Conservation (phyloP, 2,888 invertebrate genomes). For the Trissoscelio sp. region DNA sequence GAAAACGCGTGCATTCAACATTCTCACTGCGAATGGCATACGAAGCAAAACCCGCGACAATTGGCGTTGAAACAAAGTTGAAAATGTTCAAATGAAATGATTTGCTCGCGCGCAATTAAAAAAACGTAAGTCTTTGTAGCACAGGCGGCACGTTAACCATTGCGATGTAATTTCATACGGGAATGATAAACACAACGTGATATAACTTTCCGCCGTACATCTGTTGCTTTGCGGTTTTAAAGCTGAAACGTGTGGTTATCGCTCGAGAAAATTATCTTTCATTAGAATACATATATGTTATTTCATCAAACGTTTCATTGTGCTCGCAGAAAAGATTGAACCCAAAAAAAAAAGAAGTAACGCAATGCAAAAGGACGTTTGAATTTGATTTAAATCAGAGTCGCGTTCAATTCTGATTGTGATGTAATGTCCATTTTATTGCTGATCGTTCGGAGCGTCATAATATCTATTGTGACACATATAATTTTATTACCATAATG, state of each 20-base stretch:
- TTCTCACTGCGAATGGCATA: too few relatives aligned
- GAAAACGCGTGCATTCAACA: too few relatives aligned
- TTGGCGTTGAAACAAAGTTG: too few relatives aligned
- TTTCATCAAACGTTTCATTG: constrained; percentile 47
- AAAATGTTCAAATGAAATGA: neutral
- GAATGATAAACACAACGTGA: constrained; percentile 55
- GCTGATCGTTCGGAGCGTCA: constrained; percentile 28
- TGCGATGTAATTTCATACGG: constrained; percentile 54
- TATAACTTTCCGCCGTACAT: constrained; percentile 57
- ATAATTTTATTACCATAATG: constrained; percentile 51
- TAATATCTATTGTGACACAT: constrained; percentile 47
- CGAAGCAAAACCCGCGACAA: too few relatives aligned
- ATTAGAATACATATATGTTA: constrained; percentile 35
- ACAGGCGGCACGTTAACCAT: constrained; percentile 44
- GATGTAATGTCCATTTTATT: constrained; percentile 43
- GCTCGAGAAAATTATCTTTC: constrained; percentile 50
- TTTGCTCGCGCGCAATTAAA: constrained; percentile 31
- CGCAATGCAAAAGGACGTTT: neutral
- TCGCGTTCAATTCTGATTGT: constrained; percentile 12
- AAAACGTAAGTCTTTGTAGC: constrained; percentile 24
- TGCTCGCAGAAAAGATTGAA: constrained; percentile 20
- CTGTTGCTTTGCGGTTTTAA: constrained; percentile 62
- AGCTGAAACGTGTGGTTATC: constrained; percentile 54
- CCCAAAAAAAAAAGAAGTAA: neutral
- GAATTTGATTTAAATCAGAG: constrained; percentile 20